Conservation (phyloP, 2,888 invertebrate genomes). For the Pachliopta kotzebuea region DNA sequence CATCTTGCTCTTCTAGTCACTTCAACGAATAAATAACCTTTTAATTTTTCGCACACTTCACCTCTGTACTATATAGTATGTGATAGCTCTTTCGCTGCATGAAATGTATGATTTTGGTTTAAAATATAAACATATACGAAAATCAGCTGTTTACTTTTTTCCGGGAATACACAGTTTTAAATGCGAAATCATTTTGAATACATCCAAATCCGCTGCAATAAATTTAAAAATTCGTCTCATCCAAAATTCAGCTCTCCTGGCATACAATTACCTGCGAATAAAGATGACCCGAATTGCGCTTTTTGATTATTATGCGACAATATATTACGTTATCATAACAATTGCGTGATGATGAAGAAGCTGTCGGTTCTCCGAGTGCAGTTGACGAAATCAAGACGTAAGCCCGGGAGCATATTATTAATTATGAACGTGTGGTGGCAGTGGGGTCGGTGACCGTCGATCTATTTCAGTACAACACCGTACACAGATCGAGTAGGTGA, state of each 20-base stretch:
- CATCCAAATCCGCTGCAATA: constrained; percentile 8
- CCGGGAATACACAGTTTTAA: not conserved
- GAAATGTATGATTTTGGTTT: not conserved
- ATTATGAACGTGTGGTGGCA: constrained; percentile 48
- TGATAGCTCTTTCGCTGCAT: not conserved
- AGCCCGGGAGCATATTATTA: constrained; percentile 44
- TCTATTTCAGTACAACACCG: constrained; percentile 50
- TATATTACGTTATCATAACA: constrained; percentile 10
- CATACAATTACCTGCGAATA: constrained; percentile 12
- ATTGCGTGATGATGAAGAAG: constrained; percentile 9
- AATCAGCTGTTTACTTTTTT: not conserved
- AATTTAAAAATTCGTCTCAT: constrained; percentile 11
- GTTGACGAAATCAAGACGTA: constrained; percentile 23
- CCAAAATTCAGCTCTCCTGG: constrained; percentile 18
- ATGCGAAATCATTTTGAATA: constrained; percentile 11
- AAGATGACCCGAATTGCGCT: constrained; percentile 14
- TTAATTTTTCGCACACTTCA: too few relatives aligned
- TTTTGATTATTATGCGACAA: not conserved
- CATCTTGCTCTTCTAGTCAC: too few relatives aligned
- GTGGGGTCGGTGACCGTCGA: constrained; percentile 49
- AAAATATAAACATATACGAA: not conserved
- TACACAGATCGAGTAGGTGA: constrained; percentile 35
- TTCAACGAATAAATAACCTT: too few relatives aligned
- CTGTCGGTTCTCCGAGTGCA: constrained; percentile 6
- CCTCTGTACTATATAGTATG: too few relatives aligned